Percentiles rank a stretch among this genome's conserved stretches.
Evolutionary conservation across 2,113 vertebrate genomes (phyloP).

Genomic region (Hippocampus abdominalis): DNA sequence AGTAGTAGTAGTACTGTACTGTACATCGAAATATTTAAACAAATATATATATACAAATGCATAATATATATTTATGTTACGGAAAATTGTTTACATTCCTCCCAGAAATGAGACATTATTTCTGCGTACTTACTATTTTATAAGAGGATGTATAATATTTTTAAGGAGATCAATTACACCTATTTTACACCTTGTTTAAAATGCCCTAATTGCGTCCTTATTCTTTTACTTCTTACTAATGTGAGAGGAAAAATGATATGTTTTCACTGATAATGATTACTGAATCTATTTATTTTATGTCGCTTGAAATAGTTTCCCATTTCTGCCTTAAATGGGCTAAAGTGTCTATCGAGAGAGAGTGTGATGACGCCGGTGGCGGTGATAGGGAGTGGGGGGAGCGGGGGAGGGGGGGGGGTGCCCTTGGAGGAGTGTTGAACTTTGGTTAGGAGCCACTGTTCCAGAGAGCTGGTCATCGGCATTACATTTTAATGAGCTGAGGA

Average conservation of each 20-base stretch:
- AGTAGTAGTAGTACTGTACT: too few relatives aligned
- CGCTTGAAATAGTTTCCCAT: not conserved
- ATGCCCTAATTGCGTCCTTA: not conserved
- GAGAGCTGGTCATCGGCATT: conserved; percentile 77
- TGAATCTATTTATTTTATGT: not conserved
- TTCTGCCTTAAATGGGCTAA: conserved; percentile 24
- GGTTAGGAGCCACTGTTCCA: conserved; percentile 82
- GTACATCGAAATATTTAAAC: too few relatives aligned
- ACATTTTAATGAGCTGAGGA: conserved; percentile 82
- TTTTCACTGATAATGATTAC: not conserved
- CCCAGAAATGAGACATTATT: not conserved
- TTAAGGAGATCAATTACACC: too few relatives aligned
- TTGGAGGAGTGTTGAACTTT: conserved; percentile 79
- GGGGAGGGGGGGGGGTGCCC: conserved; percentile 42
- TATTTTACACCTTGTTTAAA: not conserved
- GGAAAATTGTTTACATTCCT: not conserved
- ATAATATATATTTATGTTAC: too few relatives aligned
- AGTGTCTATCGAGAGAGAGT: conserved; percentile 46
- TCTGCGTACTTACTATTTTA: too few relatives aligned
- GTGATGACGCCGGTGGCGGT: not conserved
- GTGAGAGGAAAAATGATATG: too few relatives aligned
- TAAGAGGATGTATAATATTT: too few relatives aligned
- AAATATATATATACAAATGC: too few relatives aligned
- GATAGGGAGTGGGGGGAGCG: not conserved
- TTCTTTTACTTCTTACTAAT: not conserved